Percentiles rank a stretch among this genome's conserved stretches.
Evolutionary conservation across 2,888 invertebrate genomes (phyloP).

Genomic region (Plusia festucae): DNA sequence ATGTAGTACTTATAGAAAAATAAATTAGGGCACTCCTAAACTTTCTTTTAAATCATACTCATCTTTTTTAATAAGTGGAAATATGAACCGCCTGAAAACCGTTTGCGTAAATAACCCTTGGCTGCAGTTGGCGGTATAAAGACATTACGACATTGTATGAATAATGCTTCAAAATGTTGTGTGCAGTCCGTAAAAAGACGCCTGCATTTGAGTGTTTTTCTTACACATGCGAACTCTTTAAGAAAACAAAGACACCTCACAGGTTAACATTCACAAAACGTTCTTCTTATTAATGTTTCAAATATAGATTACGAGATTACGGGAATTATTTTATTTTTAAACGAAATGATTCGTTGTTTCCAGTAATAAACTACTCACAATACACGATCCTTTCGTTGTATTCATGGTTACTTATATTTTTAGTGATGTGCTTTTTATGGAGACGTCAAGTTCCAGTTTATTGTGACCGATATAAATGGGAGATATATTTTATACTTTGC

Average conservation of each 20-base stretch:
- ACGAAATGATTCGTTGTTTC: too few relatives aligned
- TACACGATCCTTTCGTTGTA: too few relatives aligned
- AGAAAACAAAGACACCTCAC: neutral
- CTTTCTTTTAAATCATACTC: neutral
- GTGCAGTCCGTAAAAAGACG: neutral
- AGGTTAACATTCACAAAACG: neutral
- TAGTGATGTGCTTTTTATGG: too few relatives aligned
- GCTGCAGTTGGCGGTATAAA: conserved; percentile 15
- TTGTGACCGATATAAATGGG: too few relatives aligned
- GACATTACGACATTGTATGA: conserved; percentile 5
- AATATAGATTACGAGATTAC: too few relatives aligned
- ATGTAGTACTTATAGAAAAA: neutral
- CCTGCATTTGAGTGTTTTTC: neutral
- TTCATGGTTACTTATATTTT: too few relatives aligned
- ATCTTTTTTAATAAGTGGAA: neutral
- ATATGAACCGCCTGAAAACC: conserved; percentile 1
- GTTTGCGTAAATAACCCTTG: conserved; percentile 12
- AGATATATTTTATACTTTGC: too few relatives aligned
- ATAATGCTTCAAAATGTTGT: conserved; percentile 11
- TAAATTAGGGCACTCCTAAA: neutral
- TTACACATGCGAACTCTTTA: neutral
- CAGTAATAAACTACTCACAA: too few relatives aligned
- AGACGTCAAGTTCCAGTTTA: too few relatives aligned
- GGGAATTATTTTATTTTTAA: too few relatives aligned
- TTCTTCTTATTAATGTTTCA: too few relatives aligned